Evolutionary conservation across 2,888 invertebrate genomes (phyloP).

Genomic region (Bedellia somnulentella): DNA sequence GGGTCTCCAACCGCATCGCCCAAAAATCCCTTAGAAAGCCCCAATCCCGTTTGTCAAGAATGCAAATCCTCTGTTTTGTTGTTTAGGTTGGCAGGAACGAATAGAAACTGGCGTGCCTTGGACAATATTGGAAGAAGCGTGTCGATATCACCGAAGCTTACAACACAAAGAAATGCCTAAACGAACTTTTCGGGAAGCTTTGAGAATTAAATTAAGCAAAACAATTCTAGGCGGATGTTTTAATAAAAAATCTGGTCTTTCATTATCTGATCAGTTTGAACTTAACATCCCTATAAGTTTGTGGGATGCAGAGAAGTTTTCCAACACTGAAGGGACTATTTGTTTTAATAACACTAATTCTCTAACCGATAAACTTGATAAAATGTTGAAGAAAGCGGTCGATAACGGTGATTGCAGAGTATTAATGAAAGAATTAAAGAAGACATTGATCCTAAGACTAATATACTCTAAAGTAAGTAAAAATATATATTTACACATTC

Average conservation of each 20-base stretch:
- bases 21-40: too few species aligned
- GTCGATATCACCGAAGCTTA: conserved; percentile 23
- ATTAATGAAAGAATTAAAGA: conserved; percentile 24
- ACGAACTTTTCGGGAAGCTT: conserved; percentile 24
- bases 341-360: conserved; percentile 30
- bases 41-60: too few species aligned
- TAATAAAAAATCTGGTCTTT: conserved; percentile 22
- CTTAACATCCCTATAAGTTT: conserved; percentile 25
- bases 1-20: too few species aligned
- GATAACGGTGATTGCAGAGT: conserved; percentile 18
- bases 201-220: conserved; percentile 28
- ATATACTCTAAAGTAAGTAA: conserved; percentile 25
- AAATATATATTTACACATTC: too few species aligned
- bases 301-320: conserved; percentile 39
- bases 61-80: too few species aligned
- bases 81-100: conserved; percentile 32
- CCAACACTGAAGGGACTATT: conserved; percentile 30
- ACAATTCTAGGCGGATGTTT: conserved; percentile 31
- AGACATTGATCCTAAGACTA: conserved; percentile 25
- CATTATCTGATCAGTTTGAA: conserved; percentile 34
- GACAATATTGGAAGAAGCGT: conserved; percentile 26
- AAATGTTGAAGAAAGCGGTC: conserved; percentile 27
- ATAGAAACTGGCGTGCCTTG: conserved; percentile 34
- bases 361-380: conserved; percentile 28
- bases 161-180: conserved; percentile 18